A percentile compares a stretch with the other conserved stretches of the same genome.
Evolutionary conservation across 2,888 invertebrate species (phyloP).

Genomic region (Andrena camellia): DNA sequence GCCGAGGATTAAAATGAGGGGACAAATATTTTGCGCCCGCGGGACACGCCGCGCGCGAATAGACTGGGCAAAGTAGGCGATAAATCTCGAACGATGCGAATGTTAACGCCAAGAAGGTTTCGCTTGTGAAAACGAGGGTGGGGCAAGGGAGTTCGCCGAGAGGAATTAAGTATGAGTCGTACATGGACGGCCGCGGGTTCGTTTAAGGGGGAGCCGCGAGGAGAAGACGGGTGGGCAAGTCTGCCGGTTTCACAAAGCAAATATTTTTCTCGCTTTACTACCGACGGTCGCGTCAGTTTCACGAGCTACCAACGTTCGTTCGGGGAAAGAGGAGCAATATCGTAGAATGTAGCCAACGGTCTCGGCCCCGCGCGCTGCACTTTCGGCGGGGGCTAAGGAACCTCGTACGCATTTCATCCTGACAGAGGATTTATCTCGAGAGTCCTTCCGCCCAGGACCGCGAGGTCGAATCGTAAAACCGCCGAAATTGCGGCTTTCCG

Average conservation of each 20-base stretch:
- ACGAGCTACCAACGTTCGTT: slow-evolving; percentile 60
- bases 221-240: slow-evolving; percentile 54
- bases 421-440: slow-evolving; percentile 60
- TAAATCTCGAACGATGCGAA: slow-evolving; percentile 59
- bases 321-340: slow-evolving; percentile 70
- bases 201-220: slow-evolving; percentile 32
- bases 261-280: slow-evolving; percentile 78
- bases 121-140: background rate
- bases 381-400: slow-evolving; percentile 65
- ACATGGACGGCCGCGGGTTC: slow-evolving; percentile 18
- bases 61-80: slow-evolving; percentile 16
- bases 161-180: slow-evolving; percentile 48
- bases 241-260: slow-evolving; percentile 73
- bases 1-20: slow-evolving; percentile 49
- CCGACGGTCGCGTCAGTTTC: slow-evolving; percentile 62
- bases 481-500: slow-evolving; percentile 57
- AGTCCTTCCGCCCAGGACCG: slow-evolving; percentile 45
- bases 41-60: slow-evolving; percentile 17
- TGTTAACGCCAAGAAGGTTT: slow-evolving; percentile 55
- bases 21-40: slow-evolving; percentile 58
- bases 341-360: slow-evolving; percentile 66
- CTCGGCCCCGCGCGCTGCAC: slow-evolving; percentile 56
- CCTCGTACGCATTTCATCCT: slow-evolving; percentile 62
- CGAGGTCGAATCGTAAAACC: slow-evolving; percentile 58
- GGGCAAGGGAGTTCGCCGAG: background rate